Percentiles rank a stretch among this genome's conserved stretches.
These are phyloP conservation scores for Coenonympha arcania DNA, from an alignment of 2,888 invertebrate species.

Conservation along the genomic window DNA sequence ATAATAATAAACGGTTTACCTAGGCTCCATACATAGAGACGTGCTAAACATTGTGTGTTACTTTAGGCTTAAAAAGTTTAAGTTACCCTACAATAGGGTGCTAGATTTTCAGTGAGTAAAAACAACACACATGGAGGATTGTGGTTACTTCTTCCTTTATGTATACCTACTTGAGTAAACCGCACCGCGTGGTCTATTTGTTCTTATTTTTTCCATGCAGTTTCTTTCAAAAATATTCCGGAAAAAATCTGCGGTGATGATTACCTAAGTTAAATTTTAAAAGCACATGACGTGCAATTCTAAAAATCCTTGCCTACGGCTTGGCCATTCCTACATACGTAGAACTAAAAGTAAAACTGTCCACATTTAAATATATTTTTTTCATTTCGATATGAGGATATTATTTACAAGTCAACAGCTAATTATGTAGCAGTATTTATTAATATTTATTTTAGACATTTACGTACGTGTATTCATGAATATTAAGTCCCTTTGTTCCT, in stretches of 20 bases:
- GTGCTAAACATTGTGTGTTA: too few relatives aligned
- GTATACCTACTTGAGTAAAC: neutral
- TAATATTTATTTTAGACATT: neutral
- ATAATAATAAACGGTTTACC: too few relatives aligned
- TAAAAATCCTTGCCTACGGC: too few relatives aligned
- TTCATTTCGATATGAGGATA: too few relatives aligned
- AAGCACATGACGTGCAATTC: too few relatives aligned
- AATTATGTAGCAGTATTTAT: neutral
- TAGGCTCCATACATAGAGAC: too few relatives aligned
- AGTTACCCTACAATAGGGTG: neutral
- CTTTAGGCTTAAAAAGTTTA: too few relatives aligned
- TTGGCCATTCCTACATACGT: too few relatives aligned
- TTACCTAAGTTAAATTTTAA: too few relatives aligned
- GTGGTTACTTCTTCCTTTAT: neutral
- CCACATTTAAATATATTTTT: too few relatives aligned
- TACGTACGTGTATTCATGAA: neutral
- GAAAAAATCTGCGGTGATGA: neutral
- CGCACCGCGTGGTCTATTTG: neutral
- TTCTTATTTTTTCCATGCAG: neutral
- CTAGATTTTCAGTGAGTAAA: neutral
- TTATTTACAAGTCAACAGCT: neutral
- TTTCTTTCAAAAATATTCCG: neutral
- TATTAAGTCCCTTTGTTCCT: slow-evolving; percentile 15
- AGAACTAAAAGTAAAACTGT: too few relatives aligned
- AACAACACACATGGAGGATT: neutral